phyloP scores from a whole-genome alignment of 1,140 invertebrate species.

The Drosophila nigrodunni region DNA sequence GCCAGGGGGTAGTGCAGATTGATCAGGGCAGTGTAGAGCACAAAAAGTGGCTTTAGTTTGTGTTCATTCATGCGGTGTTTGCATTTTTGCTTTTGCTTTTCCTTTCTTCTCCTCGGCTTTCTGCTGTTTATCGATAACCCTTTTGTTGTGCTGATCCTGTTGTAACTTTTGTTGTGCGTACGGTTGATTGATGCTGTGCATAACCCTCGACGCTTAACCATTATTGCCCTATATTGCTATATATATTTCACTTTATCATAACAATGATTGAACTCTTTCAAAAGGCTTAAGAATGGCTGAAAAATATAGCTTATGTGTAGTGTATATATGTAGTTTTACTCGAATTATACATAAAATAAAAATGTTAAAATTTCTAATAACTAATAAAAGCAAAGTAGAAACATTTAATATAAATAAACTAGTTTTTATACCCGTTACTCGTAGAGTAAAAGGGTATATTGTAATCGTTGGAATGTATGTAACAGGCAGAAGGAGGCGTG shows the following conservation, averaged over 20 bases:
- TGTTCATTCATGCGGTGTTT: constrained; percentile 55
- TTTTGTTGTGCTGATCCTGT: constrained; percentile 42
- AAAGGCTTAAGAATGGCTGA: neutral
- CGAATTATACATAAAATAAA: no score
- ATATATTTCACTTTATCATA: constrained; percentile 7
- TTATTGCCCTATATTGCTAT: neutral
- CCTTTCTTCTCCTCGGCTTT: constrained; percentile 1
- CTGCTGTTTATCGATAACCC: constrained; percentile 39
- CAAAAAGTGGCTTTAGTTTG: constrained; percentile 45
- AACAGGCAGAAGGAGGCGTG: no score
- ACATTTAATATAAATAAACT: no score
- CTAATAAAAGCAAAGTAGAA: no score
- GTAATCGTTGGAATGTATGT: no score
- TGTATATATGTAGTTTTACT: no score
- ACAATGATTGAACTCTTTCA: constrained; percentile 17
- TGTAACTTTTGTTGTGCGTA: constrained; percentile 18
- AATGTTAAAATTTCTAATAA: no score
- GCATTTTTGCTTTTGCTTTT: constrained; percentile 13
- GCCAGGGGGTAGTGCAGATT: constrained; percentile 32
- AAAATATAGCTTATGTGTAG: neutral
- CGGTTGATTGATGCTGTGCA: constrained; percentile 32
- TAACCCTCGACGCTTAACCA: constrained; percentile 11
- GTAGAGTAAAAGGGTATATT: no score
- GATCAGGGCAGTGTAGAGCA: constrained; percentile 11
- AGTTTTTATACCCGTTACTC: no score